Percentiles rank a stretch among this genome's conserved stretches.
Evolutionary conservation across 2,888 invertebrate species (phyloP).

Genomic region (Ormyrus pomaceus): DNA sequence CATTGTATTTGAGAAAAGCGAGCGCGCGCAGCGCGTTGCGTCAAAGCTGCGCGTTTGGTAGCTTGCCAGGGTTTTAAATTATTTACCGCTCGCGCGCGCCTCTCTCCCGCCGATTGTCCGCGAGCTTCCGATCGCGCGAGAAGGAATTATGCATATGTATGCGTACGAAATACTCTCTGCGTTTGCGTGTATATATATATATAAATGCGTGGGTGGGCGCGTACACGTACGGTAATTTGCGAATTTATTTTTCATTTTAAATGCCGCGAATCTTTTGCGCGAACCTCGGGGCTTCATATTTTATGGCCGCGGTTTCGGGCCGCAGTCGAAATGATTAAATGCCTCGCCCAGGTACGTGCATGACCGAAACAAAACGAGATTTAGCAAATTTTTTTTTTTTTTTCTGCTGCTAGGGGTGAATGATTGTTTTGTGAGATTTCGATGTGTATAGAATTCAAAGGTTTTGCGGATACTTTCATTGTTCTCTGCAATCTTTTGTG

Average conservation of each 20-base stretch:
- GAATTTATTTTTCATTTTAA: conserved; percentile 36
- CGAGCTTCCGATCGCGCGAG: conserved; percentile 6
- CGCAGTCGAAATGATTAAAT: conserved; percentile 10
- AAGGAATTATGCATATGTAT: conserved; percentile 42
- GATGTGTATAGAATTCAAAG: too few relatives aligned
- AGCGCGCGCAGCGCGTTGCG: conserved; percentile 22
- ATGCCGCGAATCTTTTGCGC: conserved; percentile 18
- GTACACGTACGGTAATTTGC: conserved; percentile 13
- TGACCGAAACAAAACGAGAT: conserved; percentile 3
- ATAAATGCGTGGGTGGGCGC: not conserved
- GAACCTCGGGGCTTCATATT: not conserved
- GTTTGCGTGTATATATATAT: not conserved
- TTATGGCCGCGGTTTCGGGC: conserved; percentile 4
- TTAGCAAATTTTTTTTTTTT: not conserved
- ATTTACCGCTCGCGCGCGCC: conserved; percentile 26
- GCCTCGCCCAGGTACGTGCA: not conserved
- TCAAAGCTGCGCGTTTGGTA: conserved; percentile 46
- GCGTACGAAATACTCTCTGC: not conserved
- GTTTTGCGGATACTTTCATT: too few relatives aligned
- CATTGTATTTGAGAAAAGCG: conserved; percentile 31
- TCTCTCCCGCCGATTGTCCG: conserved; percentile 23
- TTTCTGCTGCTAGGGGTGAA: too few relatives aligned
- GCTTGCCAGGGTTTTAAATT: conserved; percentile 51
- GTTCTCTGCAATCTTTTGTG: too few relatives aligned
- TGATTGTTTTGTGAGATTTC: too few relatives aligned